phyloP scores from a whole-genome alignment of 2,888 invertebrate genomes.

The Volucella inflata region DNA sequence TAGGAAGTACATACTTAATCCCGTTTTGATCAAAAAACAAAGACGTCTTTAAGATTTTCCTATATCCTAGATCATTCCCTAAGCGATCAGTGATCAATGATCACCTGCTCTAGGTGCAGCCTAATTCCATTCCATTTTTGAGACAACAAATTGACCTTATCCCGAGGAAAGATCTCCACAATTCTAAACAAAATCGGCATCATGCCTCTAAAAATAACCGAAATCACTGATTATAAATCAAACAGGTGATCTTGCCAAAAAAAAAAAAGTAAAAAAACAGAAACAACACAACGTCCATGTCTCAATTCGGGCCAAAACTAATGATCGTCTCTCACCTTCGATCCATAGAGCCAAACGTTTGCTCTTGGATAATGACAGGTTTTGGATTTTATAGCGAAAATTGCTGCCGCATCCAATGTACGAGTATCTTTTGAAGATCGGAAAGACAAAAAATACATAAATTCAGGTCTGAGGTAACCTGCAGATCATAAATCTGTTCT shows the following conservation, averaged over 20 bases:
- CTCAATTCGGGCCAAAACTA: constrained; percentile 51
- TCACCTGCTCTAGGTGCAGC: constrained; percentile 17
- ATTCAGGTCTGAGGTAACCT: constrained; percentile 33
- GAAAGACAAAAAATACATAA: not conserved
- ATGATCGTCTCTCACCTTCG: constrained; percentile 65
- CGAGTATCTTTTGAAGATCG: not conserved
- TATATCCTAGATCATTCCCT: too few relatives aligned
- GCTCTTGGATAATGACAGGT: constrained; percentile 46
- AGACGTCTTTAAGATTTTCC: too few relatives aligned
- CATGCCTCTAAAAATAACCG: constrained; percentile 53
- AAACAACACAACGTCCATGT: constrained; percentile 5
- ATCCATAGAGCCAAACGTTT: constrained; percentile 8
- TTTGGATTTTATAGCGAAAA: constrained; percentile 50
- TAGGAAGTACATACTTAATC: too few relatives aligned
- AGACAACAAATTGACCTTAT: constrained; percentile 7
- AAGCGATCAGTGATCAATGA: not conserved
- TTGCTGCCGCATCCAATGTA: constrained; percentile 14
- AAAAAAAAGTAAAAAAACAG: not conserved
- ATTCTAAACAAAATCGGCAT: constrained; percentile 31
- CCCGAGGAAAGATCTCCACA: not conserved
- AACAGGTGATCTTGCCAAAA: constrained; percentile 69
- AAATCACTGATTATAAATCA: constrained; percentile 32
- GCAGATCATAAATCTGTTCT: constrained; percentile 66
- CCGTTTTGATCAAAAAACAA: too few relatives aligned
- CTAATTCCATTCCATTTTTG: not conserved